Evolutionary conservation across 2,888 invertebrate species (phyloP), one percentile per base, ranked within the genome.

Genomic region (Spisula solida): DNA sequence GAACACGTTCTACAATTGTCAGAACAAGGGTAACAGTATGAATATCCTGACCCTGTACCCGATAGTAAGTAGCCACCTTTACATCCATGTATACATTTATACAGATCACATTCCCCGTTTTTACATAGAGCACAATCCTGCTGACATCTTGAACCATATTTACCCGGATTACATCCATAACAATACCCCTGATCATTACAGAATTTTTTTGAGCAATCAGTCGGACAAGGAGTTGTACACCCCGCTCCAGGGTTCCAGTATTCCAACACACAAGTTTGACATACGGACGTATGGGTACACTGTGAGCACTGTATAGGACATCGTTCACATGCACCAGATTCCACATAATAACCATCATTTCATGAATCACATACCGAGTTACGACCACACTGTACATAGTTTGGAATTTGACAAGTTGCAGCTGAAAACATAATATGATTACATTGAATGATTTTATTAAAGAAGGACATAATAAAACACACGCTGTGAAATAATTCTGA

Each of bases 1-100:
- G 29, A 48, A 60, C 82, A 82, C 20, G 16, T 51, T 20, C 14
- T 34, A 41, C 82, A 82, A 29, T 82, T 55, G 5, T 31, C 29
- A 29, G n/a, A 10, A 82, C 82, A 82, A 25, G 25, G 12, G 5
- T 1, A 14, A 56, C 82, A 82, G n/a, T 16, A 0, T 18, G 78
- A 41, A 31, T 78, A 60, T 4, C 48, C 48, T 1, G n/a, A 12
- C 4, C 12, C 14, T 20, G 14, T 20, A 29, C 20, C 12, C 0
- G 56, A 5, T 34, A n/a, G 2, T 10, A 10, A 25, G 29, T 82
- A 82, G 29, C 82, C 82, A 34, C 34, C 56, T 31, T 55, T 82
- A n/a, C 82, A 82, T 6, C 82, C 82, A 60, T 34, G 0, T 60
- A 60, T 34, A 41, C 82, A 82, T 31, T 60, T 79, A 1, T 47